phyloP scores from a whole-genome alignment of 1,140 invertebrate species.

The Aphaenogaster floridana region DNA sequence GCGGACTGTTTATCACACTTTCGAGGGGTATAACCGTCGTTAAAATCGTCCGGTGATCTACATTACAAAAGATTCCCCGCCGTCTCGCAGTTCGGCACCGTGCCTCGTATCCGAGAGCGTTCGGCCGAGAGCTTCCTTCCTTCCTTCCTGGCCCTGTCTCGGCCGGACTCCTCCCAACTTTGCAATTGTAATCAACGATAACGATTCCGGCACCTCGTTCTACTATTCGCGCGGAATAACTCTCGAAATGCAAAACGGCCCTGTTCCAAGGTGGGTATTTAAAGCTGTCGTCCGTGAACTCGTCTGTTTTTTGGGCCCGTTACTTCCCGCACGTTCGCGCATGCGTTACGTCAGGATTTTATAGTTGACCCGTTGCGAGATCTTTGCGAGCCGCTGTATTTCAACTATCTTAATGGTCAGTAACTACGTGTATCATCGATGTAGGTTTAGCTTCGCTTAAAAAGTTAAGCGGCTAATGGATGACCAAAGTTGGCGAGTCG shows the following conservation, averaged over 20 bases:
- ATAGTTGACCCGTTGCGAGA: not conserved
- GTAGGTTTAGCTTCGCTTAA: conserved; percentile 18
- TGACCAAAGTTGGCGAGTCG: conserved; percentile 20
- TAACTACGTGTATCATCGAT: not conserved
- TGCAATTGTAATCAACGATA: conserved; percentile 78
- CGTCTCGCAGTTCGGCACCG: conserved; percentile 58
- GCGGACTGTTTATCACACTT: conserved; percentile 76
- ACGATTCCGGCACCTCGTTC: conserved; percentile 74
- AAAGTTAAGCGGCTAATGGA: conserved; percentile 22
- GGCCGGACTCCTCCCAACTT: conserved; percentile 64
- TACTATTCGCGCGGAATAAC: conserved; percentile 72
- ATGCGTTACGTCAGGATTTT: not conserved
- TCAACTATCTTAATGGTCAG: not conserved
- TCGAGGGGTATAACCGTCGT: conserved; percentile 73
- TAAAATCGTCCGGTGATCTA: conserved; percentile 74
- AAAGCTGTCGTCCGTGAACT: conserved; percentile 32
- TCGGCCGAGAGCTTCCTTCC: conserved; percentile 50
- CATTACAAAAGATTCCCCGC: conserved; percentile 75
- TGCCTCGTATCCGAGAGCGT: conserved; percentile 54
- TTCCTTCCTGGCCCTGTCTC: conserved; percentile 54
- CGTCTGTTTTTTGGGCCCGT: not conserved
- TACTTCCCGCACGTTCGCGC: not conserved
- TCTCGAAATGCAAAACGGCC: conserved; percentile 65
- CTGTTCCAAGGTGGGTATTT: conserved; percentile 65
- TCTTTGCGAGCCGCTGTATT: not conserved